A percentile compares a stretch with the other conserved stretches of the same genome.
phyloP scores from a whole-genome alignment of 2,888 invertebrate species.

The Xylota segnis region DNA sequence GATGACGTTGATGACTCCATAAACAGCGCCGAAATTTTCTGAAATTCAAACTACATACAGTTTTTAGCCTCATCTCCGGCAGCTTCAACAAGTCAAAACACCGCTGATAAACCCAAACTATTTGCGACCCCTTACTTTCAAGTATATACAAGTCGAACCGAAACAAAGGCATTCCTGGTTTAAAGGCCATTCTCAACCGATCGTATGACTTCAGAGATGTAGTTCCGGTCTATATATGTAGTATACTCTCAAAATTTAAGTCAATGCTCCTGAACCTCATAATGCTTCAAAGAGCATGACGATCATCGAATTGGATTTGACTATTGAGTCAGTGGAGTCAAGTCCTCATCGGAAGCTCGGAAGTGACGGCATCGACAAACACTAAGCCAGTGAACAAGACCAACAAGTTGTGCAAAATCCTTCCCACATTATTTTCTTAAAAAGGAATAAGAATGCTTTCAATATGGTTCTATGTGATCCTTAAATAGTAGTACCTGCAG shows the following conservation, averaged over 20 bases:
- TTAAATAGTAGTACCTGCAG: too few species aligned
- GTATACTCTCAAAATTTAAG: too few species aligned
- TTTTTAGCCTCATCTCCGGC: not conserved
- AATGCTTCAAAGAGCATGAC: constrained; percentile 95
- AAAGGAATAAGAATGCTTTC: too few species aligned
- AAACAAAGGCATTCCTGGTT: constrained; percentile 96
- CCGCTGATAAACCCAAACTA: constrained; percentile 64
- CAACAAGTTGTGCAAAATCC: constrained; percentile 90
- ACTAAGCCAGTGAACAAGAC: constrained; percentile 97
- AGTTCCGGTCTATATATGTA: constrained; percentile 94
- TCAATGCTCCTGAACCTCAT: too few species aligned
- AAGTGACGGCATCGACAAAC: constrained; percentile 91
- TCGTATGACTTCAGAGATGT: constrained; percentile 95
- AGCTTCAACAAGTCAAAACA: constrained; percentile 5
- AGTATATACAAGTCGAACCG: constrained; percentile 90
- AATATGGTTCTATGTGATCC: too few species aligned
- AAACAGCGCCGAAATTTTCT: constrained; percentile 80
- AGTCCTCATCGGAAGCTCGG: constrained; percentile 89
- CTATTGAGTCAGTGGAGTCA: constrained; percentile 95
- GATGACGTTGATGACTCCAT: constrained; percentile 81
- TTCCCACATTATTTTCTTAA: constrained; percentile 93
- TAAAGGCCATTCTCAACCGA: constrained; percentile 93
- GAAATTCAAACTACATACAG: constrained; percentile 62
- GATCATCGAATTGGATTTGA: constrained; percentile 96
- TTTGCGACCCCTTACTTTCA: constrained; percentile 79